Base-by-base conservation (phyloP, 2,113 vertebrate genomes). In the Bucco capensis region DNA sequence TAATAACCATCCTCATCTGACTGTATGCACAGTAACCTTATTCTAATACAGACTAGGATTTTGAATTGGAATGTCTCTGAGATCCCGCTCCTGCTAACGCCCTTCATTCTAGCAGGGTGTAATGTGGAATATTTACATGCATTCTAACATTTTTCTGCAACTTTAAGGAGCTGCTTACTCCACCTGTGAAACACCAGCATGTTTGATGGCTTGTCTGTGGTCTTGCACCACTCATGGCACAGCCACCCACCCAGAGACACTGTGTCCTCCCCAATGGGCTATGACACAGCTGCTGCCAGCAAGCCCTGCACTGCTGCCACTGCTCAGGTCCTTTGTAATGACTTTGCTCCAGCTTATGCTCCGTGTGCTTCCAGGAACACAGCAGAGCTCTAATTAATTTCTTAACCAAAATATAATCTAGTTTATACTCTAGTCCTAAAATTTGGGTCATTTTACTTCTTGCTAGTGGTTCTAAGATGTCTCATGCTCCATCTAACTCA, bases 221-320 rank as follows among this genome's bases (percentile, higher is more conserved):
- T 54, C 40, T 16, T 14, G 53, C 14, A 8, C 7, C 40, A 17
- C 22, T 35, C 31, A 6, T 1, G 2, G 42, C 0, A 0, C 24
- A 31, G 54, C 4, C 1, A 1, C 19, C 42, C 49, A 40, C 8
- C 10, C 37, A 53, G 19, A 3, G 5, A 65, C 25, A n/a, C 12
- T 0, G 1, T 3, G 13, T 18, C 47, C 50, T 42, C 67, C n/a
- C 19, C 38, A 3, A 0, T 3, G 28, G 25, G 13, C 42, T 46
- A 67, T 57, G 53, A 47, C 30, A 16, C n/a, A 13, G 33, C 2
- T 2, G 3, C 37, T 69, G 67, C 54, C 81, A 61, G 51, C n/a
- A 56, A 58, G 27, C 18, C 69, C 38, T 53, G 22, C 15, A 2
- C 33, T 19, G 47, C 56, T 70, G 56, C 51, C 56, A 40, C 27